Conservation (phyloP, 2,113 vertebrate species). For the Ceyx cyanopectus region DNA sequence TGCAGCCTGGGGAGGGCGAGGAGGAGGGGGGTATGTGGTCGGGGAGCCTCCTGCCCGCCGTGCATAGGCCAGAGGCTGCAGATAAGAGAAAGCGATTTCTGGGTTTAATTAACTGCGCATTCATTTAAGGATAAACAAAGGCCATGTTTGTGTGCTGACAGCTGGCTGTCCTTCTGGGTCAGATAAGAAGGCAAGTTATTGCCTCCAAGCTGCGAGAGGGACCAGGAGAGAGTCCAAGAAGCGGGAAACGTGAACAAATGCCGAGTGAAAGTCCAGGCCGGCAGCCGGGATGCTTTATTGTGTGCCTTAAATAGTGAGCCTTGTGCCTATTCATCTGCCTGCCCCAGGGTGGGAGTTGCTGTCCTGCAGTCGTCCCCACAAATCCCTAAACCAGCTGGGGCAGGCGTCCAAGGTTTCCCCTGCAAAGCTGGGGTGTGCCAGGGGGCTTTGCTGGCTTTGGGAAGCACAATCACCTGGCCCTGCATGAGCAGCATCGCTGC, state of each 20-base stretch:
- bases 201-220: constrained; percentile 35
- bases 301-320: background rate
- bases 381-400: background rate
- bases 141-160: constrained; percentile 63
- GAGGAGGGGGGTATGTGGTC: accelerated
- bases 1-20: background rate
- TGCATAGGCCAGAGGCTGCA: constrained; percentile 41
- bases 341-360: background rate
- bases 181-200: constrained; percentile 62
- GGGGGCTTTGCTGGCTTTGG: background rate
- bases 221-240: constrained; percentile 47
- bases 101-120: constrained; percentile 65
- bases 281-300: constrained; percentile 4
- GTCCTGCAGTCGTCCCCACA: background rate
- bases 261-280: background rate
- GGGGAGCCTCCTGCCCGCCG: background rate
- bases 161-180: constrained; percentile 65
- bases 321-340: background rate
- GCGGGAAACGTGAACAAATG: background rate
- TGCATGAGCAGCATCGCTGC: accelerated
- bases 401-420: background rate
- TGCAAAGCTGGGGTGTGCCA: background rate
- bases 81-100: constrained; percentile 54
- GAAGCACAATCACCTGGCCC: background rate
- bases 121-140: constrained; percentile 62